Base-by-base conservation (phyloP, 2,113 vertebrate genomes). In the Orycteropus afer region DNA sequence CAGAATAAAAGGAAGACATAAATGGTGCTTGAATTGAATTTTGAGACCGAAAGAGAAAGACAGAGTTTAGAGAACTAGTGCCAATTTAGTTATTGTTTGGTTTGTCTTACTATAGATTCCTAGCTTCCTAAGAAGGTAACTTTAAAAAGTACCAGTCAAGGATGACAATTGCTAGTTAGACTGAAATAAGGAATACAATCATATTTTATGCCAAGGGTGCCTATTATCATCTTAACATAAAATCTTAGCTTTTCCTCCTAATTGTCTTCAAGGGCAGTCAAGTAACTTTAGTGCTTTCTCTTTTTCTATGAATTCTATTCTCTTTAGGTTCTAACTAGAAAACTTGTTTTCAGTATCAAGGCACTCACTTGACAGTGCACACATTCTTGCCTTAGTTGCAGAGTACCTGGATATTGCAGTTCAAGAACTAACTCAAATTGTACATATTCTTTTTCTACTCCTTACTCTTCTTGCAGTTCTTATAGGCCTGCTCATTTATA, bases 381-480 rank as follows among this genome's bases (percentile, higher is more conserved):
- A 67, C 3, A 42, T 84, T 87, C 55, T 92, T 77, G 32, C 7
- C 40, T 85, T 78, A 86, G 34, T 11, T 51, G 14, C 6, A 63
- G 18, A 89, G 7, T 51, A 53, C 9, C 22, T 76, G 7, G 29
- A 74, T 1, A 84, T 2, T 63, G 27, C 42, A 61, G 15, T 83
- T 94, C 20, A 91, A 91, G 34, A 65, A 57, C 32, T 85, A 78
- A 93, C 65, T 91, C 63, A 71, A 71, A 76, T 42, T 73, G 14
- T 23, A 55, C 15, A 63, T 4, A 37, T 91, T 88, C 23, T 22
- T 32, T 80, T 86, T 61, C 25, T 37, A 85, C 59, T 77, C 29
- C 94, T 15, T 86, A 29, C 10, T 83, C 5, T 55, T 91, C 37
- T 63, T 94, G 17, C 6, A 80, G 3, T 61, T 51, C 69, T 89